Evolutionary conservation across 2,113 vertebrate genomes (phyloP).

Genomic region (Sylvilagus bachmani): DNA sequence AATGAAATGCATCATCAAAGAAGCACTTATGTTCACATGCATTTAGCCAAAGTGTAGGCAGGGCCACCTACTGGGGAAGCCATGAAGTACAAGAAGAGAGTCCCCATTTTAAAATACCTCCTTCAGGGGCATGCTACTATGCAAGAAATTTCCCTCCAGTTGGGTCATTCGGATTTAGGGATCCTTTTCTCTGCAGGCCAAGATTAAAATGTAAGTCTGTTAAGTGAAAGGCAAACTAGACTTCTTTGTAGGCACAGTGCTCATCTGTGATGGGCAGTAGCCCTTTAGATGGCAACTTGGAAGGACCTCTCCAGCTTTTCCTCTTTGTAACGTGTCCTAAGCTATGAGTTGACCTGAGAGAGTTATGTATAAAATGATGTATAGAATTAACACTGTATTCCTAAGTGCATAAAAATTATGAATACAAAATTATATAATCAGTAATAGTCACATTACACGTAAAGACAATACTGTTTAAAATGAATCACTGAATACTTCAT

Average conservation of each 20-base stretch:
- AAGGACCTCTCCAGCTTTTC: neutral
- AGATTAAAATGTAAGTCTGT: neutral
- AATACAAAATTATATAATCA: neutral
- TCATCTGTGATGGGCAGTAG: neutral
- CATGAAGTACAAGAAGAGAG: conserved; percentile 30
- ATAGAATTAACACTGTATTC: neutral
- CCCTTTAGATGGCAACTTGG: neutral
- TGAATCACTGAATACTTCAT: neutral
- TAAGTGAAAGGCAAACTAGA: conserved; percentile 11
- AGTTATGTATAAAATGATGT: neutral
- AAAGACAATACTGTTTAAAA: neutral
- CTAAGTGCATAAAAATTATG: neutral
- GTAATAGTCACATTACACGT: neutral
- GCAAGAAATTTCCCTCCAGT: neutral
- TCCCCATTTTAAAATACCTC: neutral
- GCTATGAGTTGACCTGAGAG: neutral
- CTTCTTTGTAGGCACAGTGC: neutral
- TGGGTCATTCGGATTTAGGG: neutral
- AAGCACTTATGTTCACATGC: neutral
- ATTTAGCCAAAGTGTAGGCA: neutral
- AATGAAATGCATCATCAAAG: conserved; percentile 60
- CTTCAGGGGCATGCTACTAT: neutral
- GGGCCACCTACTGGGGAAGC: conserved; percentile 38
- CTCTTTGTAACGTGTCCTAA: neutral
- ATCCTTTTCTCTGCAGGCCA: neutral